These are phyloP conservation scores for Fragum sueziense DNA, from an alignment of 2,888 invertebrate genomes.

Conservation along the genomic window DNA sequence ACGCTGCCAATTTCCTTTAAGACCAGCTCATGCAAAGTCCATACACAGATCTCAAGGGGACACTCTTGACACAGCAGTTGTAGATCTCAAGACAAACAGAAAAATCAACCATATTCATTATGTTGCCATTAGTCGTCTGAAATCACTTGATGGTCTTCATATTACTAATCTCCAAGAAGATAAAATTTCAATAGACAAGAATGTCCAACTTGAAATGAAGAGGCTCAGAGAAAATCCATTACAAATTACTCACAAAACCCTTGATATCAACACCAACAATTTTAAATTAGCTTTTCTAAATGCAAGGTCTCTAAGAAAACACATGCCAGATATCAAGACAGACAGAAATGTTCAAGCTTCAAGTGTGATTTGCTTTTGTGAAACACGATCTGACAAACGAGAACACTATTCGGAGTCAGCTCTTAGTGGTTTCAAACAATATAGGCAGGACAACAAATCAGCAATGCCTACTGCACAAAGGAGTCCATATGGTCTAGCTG, in stretches of 20 bases:
- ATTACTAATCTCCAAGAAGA: constrained; percentile 19
- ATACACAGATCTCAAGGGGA: constrained; percentile 51
- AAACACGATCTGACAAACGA: constrained; percentile 24
- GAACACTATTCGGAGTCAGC: constrained; percentile 13
- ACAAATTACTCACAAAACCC: constrained; percentile 2
- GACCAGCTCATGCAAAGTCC: constrained; percentile 40
- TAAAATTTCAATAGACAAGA: constrained; percentile 35
- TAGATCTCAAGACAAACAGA: constrained; percentile 29
- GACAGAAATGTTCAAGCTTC: constrained; percentile 25
- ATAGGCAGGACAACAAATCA: constrained; percentile 26
- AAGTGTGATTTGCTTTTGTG: constrained; percentile 26
- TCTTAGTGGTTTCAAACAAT: constrained; percentile 7
- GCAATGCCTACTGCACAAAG: constrained; percentile 17
- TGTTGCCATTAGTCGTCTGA: constrained; percentile 37
- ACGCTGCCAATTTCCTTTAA: constrained; percentile 45
- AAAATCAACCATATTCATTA: constrained; percentile 50
- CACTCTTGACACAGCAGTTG: constrained; percentile 29
- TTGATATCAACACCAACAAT: neutral
- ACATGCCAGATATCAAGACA: constrained; percentile 28
- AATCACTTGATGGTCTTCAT: constrained; percentile 29
- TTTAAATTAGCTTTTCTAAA: constrained; percentile 49
- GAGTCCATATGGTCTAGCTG: constrained; percentile 29
- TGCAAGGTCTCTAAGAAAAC: constrained; percentile 38
- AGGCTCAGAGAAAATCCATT: constrained; percentile 19
- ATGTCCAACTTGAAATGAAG: constrained; percentile 7